Evolutionary conservation across 1,140 invertebrate genomes (phyloP).

Genomic region (Drosophila teissieri): DNA sequence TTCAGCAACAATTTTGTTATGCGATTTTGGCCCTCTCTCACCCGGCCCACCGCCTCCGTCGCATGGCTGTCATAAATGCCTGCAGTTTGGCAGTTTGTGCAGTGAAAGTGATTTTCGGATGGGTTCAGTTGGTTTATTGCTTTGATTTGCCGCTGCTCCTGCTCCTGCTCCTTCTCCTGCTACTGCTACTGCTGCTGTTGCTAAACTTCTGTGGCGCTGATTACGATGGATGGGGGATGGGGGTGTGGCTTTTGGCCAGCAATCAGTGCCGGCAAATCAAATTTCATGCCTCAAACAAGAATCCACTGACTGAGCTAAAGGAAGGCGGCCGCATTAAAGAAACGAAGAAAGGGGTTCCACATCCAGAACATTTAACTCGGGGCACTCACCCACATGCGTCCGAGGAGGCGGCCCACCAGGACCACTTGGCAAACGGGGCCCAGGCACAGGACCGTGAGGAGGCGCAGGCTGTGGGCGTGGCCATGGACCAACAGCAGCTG

Average conservation of each 20-base stretch:
- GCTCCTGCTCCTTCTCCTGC: too few relatives aligned
- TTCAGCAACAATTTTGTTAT: slow-evolving; percentile 80
- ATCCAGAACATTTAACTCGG: background rate
- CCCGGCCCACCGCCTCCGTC: background rate
- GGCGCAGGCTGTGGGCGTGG: slow-evolving; percentile 16
- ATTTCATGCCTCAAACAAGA: slow-evolving; percentile 49
- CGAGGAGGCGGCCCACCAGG: slow-evolving; percentile 37
- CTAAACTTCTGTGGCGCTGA: slow-evolving; percentile 35
- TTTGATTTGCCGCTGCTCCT: slow-evolving; percentile 53
- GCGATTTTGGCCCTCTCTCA: slow-evolving; percentile 45
- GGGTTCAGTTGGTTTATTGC: slow-evolving; percentile 68
- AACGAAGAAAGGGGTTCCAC: background rate
- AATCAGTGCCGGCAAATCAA: slow-evolving; percentile 35
- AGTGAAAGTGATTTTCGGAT: slow-evolving; percentile 75
- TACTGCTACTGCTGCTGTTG: background rate
- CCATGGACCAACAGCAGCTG: slow-evolving; percentile 28
- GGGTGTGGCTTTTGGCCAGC: slow-evolving; percentile 13
- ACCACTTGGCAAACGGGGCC: slow-evolving; percentile 52
- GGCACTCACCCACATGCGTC: slow-evolving; percentile 51
- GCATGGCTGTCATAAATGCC: slow-evolving; percentile 70
- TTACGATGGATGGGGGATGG: slow-evolving; percentile 11
- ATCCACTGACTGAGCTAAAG: slow-evolving; percentile 43
- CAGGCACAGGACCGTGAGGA: slow-evolving; percentile 39
- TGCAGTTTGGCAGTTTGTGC: slow-evolving; percentile 75
- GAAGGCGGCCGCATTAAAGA: slow-evolving; percentile 14